phyloP scores from a whole-genome alignment of 2,888 invertebrate species.

The Harpagoxenus sublaevis region DNA sequence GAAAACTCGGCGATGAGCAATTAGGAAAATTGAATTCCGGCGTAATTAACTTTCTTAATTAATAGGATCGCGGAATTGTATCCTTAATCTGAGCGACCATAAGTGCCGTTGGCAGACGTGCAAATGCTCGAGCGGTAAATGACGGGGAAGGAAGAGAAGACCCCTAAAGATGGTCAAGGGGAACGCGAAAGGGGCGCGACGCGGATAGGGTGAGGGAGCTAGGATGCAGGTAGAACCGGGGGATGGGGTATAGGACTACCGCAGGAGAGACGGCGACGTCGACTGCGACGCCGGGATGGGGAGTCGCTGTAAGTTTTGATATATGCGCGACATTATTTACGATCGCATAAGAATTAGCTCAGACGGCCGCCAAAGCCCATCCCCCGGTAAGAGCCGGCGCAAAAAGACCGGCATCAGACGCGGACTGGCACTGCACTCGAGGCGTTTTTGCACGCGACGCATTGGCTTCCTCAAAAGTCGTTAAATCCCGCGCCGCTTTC shows the following conservation, averaged over 20 bases:
- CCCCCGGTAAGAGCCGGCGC: constrained; percentile 36
- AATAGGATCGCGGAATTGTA: constrained; percentile 82
- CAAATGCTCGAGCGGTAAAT: constrained; percentile 32
- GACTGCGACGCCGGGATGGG: constrained; percentile 72
- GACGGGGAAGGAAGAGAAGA: constrained; percentile 13
- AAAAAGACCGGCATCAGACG: constrained; percentile 69
- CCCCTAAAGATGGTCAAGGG: constrained; percentile 1
- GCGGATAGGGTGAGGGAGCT: constrained; percentile 2
- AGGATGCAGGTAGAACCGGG: constrained; percentile 29
- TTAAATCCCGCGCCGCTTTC: constrained; percentile 74
- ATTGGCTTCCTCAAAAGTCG: constrained; percentile 77
- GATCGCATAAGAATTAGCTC: constrained; percentile 85
- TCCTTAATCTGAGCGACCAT: constrained; percentile 79
- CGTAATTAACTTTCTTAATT: constrained; percentile 83
- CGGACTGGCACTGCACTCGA: constrained; percentile 65
- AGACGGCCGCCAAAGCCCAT: constrained; percentile 74
- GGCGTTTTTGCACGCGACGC: constrained; percentile 62
- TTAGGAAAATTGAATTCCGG: constrained; percentile 82
- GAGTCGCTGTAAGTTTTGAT: constrained; percentile 83
- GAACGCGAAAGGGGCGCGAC: constrained; percentile 38
- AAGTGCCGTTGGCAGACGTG: constrained; percentile 72
- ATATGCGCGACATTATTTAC: constrained; percentile 84
- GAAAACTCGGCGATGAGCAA: constrained; percentile 79
- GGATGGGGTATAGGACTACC: constrained; percentile 63
- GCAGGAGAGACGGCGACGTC: constrained; percentile 58